Conservation (phyloP, 2,797 vertebrate genomes). For the Prionace glauca region DNA sequence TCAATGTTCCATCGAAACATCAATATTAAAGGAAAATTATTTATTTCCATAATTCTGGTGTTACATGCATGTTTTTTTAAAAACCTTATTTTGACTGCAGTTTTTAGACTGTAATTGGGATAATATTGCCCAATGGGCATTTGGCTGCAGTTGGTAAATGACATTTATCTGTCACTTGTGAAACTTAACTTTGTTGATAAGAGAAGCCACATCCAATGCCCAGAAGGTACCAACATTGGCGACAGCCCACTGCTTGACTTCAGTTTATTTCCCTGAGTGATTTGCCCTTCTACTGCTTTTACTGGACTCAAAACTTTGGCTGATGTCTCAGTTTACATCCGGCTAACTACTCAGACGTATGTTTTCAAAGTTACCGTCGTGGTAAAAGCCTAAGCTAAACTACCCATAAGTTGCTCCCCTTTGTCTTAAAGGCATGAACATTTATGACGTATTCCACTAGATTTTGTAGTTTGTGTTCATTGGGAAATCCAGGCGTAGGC, state of each 20-base stretch:
- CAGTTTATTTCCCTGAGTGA: background rate
- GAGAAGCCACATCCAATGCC: background rate
- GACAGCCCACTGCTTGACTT: background rate
- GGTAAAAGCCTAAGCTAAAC: background rate
- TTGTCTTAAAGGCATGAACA: background rate
- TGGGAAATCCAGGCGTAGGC: background rate
- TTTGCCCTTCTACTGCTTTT: background rate
- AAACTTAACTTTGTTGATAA: background rate
- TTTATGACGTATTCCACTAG: background rate
- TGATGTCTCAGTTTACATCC: background rate
- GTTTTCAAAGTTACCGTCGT: background rate
- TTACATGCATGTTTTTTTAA: background rate
- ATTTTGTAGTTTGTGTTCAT: background rate
- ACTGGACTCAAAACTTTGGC: background rate
- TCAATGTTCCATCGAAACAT: background rate
- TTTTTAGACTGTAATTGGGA: conserved; percentile 32
- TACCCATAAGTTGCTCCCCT: background rate
- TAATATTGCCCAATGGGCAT: background rate
- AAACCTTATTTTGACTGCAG: conserved; percentile 8
- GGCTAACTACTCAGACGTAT: background rate
- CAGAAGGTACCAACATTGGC: background rate
- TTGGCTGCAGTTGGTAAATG: background rate
- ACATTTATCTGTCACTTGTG: background rate
- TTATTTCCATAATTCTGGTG: conserved; percentile 9
- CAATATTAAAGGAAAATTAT: background rate